These are phyloP conservation scores for Lomographa bimaculata DNA, from an alignment of 2,888 invertebrate species.

Conservation along the genomic window DNA sequence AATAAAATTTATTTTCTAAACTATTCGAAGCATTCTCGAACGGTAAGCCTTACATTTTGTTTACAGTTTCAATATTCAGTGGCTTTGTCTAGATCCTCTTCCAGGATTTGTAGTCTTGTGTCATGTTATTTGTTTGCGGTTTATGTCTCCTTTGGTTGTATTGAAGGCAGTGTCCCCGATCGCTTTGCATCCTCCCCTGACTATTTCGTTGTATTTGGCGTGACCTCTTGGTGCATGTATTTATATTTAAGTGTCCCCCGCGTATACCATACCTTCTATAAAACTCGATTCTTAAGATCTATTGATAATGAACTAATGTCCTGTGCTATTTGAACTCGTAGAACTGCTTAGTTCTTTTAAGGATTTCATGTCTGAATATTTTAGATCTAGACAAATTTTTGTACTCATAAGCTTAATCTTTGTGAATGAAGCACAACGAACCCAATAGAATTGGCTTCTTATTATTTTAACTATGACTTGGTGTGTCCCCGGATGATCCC, in stretches of 20 bases:
- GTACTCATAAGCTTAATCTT: slow-evolving; percentile 64
- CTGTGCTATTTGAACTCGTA: slow-evolving; percentile 61
- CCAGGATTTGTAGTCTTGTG: slow-evolving; percentile 62
- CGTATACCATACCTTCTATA: slow-evolving; percentile 45
- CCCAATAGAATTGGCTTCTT: slow-evolving; percentile 72
- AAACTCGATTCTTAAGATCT: too few species aligned
- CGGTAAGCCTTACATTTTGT: slow-evolving; percentile 65
- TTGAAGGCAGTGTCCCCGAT: slow-evolving; percentile 84
- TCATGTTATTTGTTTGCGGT: slow-evolving; percentile 66
- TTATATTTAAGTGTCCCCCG: slow-evolving; percentile 62
- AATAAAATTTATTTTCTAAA: slow-evolving; percentile 52
- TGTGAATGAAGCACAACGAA: slow-evolving; percentile 63
- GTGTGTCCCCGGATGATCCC: slow-evolving; percentile 53
- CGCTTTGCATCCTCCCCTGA: slow-evolving; percentile 80
- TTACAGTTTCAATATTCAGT: slow-evolving; percentile 50
- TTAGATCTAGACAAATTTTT: slow-evolving; percentile 48
- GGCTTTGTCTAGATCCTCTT: slow-evolving; percentile 62
- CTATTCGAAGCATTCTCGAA: slow-evolving; percentile 57
- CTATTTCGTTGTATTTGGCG: slow-evolving; percentile 74
- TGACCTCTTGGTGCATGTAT: slow-evolving; percentile 84
- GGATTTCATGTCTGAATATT: slow-evolving; percentile 45
- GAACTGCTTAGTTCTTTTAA: slow-evolving; percentile 70
- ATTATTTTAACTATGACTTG: slow-evolving; percentile 52
- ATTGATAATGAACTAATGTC: too few species aligned
- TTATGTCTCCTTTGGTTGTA: slow-evolving; percentile 78